Conservation (phyloP, 1,140 invertebrate species). For the Armadillidium nasatum region DNA sequence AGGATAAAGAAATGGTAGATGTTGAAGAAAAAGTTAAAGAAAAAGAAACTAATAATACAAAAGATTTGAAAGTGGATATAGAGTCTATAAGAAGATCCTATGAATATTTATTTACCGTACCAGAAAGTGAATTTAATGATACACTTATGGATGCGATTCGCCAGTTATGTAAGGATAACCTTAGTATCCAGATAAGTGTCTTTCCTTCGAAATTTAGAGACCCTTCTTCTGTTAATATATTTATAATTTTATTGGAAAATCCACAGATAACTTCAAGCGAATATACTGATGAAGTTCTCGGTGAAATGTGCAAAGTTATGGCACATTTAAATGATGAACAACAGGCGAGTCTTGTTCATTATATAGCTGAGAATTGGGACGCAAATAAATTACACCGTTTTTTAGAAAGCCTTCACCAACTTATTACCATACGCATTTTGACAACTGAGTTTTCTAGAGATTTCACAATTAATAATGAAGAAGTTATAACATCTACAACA, state of each 20-base stretch:
- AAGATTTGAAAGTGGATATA: constrained; percentile 50
- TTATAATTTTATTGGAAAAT: constrained; percentile 83
- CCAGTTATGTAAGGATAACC: constrained; percentile 66
- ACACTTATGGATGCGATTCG: constrained; percentile 74
- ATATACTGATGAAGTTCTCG: constrained; percentile 74
- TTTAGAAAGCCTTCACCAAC: constrained; percentile 75
- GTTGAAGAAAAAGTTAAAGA: background rate
- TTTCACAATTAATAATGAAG: constrained; percentile 75
- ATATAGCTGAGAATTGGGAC: constrained; percentile 70
- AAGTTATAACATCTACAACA: constrained; percentile 46
- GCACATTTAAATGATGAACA: constrained; percentile 68
- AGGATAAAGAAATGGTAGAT: constrained; percentile 20
- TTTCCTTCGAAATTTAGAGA: constrained; percentile 49
- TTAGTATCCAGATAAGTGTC: constrained; percentile 63
- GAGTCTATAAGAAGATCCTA: constrained; percentile 61
- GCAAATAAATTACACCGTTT: constrained; percentile 65
- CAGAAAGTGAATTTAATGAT: constrained; percentile 59
- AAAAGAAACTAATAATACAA: background rate
- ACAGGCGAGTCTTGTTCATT: constrained; percentile 62
- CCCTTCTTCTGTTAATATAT: constrained; percentile 62
- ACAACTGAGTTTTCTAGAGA: constrained; percentile 66
- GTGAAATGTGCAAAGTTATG: constrained; percentile 72
- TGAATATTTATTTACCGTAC: constrained; percentile 55
- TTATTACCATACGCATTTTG: constrained; percentile 74
- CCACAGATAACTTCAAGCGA: constrained; percentile 72